Conservation (phyloP, 2,113 vertebrate species). For the Amphiprion percula region DNA sequence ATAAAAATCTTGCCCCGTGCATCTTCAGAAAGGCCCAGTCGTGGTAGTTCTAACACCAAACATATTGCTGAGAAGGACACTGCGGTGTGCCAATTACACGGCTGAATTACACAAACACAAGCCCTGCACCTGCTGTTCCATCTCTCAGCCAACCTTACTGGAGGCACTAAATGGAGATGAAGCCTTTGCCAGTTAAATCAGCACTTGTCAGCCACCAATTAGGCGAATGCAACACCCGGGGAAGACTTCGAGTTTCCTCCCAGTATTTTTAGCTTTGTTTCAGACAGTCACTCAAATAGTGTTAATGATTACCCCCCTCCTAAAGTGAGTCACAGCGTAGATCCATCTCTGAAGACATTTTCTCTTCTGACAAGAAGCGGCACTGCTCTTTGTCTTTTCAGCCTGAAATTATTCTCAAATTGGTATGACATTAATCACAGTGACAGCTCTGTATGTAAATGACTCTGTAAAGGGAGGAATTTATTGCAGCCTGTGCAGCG, state of each 20-base stretch:
- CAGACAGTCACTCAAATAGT: constrained; percentile 44
- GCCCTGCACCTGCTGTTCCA: constrained; percentile 61
- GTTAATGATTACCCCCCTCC: constrained; percentile 36
- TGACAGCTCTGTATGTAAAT: constrained; percentile 73
- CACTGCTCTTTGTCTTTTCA: constrained; percentile 66
- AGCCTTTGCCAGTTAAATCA: constrained; percentile 66
- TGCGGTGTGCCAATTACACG: constrained; percentile 50
- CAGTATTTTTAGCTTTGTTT: constrained; percentile 56
- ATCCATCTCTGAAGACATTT: constrained; percentile 56
- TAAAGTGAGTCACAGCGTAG: constrained; percentile 27
- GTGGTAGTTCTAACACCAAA: constrained; percentile 27
- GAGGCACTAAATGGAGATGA: constrained; percentile 51
- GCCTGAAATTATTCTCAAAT: constrained; percentile 78
- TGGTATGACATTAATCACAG: constrained; percentile 79
- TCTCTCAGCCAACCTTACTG: constrained; percentile 49
- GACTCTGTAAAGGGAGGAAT: constrained; percentile 53
- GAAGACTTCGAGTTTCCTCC: constrained; percentile 30
- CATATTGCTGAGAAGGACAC: constrained; percentile 57
- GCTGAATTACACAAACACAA: constrained; percentile 58
- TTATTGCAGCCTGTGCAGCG: constrained; percentile 25
- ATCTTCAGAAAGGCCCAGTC: constrained; percentile 18
- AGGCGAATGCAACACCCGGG: constrained; percentile 39
- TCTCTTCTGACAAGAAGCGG: constrained; percentile 54
- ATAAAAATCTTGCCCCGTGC: neutral
- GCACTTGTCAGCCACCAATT: constrained; percentile 68